Base-by-base conservation (phyloP, 1,140 invertebrate species). In the Trachymyrmex cornetzi region DNA sequence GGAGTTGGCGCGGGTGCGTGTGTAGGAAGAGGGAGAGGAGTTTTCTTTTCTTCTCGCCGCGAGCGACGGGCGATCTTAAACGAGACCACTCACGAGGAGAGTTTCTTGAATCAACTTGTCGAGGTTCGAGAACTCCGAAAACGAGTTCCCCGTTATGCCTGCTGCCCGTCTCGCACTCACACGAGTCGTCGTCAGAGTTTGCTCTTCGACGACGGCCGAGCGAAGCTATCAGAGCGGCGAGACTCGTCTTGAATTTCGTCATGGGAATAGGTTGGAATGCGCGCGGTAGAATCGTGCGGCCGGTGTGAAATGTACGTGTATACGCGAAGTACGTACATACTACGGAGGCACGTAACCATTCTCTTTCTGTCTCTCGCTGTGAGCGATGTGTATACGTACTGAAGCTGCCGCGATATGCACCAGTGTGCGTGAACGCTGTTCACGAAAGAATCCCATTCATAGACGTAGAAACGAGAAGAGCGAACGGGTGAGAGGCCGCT, bases 401-500 rank as follows among this genome's bases (percentile, higher is more conserved):
- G 55, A 71, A 67, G 61, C 38, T 50, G 74, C 55, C 63, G 72
- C 55, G 53, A 63, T 77, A 64, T 50, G 88, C 77, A 75, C 69
- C 86, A 72, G 91, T 90, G 91, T 91, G 27, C 85, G 90, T 91
- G 89, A 89, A 89, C 81, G 91, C 81, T 90, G 85, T 86, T 88
- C 90, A 81, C 77, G 91, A 93, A 94, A 94, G 94, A 94, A 94
- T 94, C 92, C 90, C 93, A 94, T 94, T 94, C 94, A 94, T 94
- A 94, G 93, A 91, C 90, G 90, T 89, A 90, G 88, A 80, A 91
- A 91, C 67, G 87, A 85, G 71, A 77, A 61, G 77, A 88, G 61
- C 74, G 86, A 86, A 81, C 80, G 57, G 85, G 67, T 30, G 89
- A 88, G 72, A 72, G 87, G 14, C 7, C 57, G 7, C 50, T 77